A percentile compares a stretch with the other conserved stretches of the same genome.
These are phyloP conservation scores for Fragum sueziense DNA, from an alignment of 2,888 invertebrate genomes.

Conservation along the genomic window DNA sequence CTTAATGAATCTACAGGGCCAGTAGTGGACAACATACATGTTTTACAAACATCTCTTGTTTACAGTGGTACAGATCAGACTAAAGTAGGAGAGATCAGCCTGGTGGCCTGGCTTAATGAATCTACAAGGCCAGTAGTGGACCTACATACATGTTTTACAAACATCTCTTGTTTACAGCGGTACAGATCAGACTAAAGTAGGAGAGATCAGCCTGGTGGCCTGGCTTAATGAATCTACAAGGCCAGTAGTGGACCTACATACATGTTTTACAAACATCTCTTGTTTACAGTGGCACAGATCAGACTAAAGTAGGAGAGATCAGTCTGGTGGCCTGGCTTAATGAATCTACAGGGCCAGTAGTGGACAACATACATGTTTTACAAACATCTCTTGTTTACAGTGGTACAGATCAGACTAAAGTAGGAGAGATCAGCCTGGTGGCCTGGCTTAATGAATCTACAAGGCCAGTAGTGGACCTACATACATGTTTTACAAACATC, in stretches of 20 bases:
- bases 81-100: slow-evolving; percentile 92
- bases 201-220: slow-evolving; percentile 92
- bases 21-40: slow-evolving; percentile 31
- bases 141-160: no score
- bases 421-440: slow-evolving; percentile 92
- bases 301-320: slow-evolving; percentile 89
- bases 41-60: no score
- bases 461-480: slow-evolving; percentile 33
- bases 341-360: slow-evolving; percentile 54
- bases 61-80: slow-evolving; percentile 76
- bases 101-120: slow-evolving; percentile 89
- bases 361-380: no score
- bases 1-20: slow-evolving; percentile 68
- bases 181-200: slow-evolving; percentile 85
- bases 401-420: slow-evolving; percentile 83
- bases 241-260: slow-evolving; percentile 34
- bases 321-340: slow-evolving; percentile 91
- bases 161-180: no score
- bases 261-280: no score
- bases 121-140: slow-evolving; percentile 38
- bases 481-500: no score
- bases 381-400: no score
- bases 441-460: slow-evolving; percentile 86
- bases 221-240: slow-evolving; percentile 85
- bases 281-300: slow-evolving; percentile 77